A percentile compares a stretch with the other conserved stretches of the same genome.
These are phyloP conservation scores for Rhyacichthys aspro DNA, from an alignment of 2,797 vertebrate species.

Conservation along the genomic window DNA sequence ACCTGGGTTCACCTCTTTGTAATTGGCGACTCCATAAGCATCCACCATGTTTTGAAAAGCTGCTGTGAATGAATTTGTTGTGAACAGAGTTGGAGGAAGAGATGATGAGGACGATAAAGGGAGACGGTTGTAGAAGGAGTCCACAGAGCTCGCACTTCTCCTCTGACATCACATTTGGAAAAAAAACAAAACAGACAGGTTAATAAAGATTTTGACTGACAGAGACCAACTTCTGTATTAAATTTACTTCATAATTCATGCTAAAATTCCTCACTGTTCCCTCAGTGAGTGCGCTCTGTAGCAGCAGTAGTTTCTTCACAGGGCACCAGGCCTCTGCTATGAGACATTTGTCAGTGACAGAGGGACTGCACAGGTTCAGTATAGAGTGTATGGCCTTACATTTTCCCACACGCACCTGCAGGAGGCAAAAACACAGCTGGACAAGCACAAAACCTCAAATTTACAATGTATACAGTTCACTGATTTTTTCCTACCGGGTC, in stretches of 20 bases:
- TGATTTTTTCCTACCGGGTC: too few species aligned
- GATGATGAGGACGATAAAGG: background rate
- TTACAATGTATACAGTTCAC: too few species aligned
- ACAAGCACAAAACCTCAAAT: too few species aligned
- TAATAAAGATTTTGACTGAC: too few species aligned
- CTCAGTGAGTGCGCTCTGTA: conserved; percentile 40
- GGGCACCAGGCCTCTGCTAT: conserved; percentile 87
- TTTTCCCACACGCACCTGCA: conserved; percentile 58
- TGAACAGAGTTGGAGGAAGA: background rate
- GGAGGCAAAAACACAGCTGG: background rate
- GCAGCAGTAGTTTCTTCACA: conserved; percentile 67
- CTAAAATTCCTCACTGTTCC: background rate
- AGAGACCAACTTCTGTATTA: too few species aligned
- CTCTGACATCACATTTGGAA: background rate
- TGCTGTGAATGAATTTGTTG: background rate
- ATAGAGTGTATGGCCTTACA: conserved; percentile 86
- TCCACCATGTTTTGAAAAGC: background rate
- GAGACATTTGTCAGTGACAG: conserved; percentile 84
- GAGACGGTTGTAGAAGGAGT: background rate
- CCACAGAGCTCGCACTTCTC: background rate
- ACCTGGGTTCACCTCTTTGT: background rate
- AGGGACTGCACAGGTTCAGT: conserved; percentile 86
- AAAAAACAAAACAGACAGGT: background rate
- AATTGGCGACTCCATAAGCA: background rate
- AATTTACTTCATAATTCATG: background rate